Base-by-base conservation (phyloP, 1,140 invertebrate genomes). In the Wasmannia auropunctata region DNA sequence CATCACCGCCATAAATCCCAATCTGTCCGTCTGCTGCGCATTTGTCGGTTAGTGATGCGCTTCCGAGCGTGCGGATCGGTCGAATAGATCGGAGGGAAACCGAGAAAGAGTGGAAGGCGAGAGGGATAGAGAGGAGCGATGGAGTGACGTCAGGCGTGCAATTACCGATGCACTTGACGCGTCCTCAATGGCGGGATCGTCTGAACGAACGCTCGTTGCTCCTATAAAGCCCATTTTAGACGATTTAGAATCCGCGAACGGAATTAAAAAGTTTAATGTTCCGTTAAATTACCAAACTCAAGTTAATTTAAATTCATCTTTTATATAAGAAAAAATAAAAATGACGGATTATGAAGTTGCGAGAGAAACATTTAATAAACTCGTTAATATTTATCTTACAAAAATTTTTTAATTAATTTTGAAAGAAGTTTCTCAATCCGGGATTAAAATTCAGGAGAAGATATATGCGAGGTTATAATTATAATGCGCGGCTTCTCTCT, bases 131-230 rank as follows among this genome's bases (percentile, higher is more conserved):
- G 79, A 79, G 85, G 79, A 79, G 85, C 70, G 75, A 56, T 51
- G 37, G 74, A 70, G 37, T 92, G 91, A 90, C 88, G 90, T 91
- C 80, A 89, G 85, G 19, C 70, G 60, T 72, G 74, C 86, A 92
- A 91, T 92, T 92, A 92, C 87, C 81, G 69, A 90, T 91, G 87
- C 87, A 91, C 87, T 91, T 87, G 84, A 89, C 86, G 81, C 77
- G 90, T 92, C 86, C 88, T 87, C 85, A 77, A 84, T 56, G 31
- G 60, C 58, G 72, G n/a, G 63, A 91, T 88, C 76, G 76, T 84
- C 75, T 81, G 72, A 43, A 56, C 70, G 63, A 2, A n/a, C 43
- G 31, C 37, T 83, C 11, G 40, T 54, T 63, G 31, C n/a, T 58
- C 28, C 22, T 83, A 58, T 72, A 58, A 74, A 60, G 16, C 4